These are phyloP conservation scores for Lophotis ruficrista DNA, from an alignment of 2,113 vertebrate genomes.

Conservation along the genomic window DNA sequence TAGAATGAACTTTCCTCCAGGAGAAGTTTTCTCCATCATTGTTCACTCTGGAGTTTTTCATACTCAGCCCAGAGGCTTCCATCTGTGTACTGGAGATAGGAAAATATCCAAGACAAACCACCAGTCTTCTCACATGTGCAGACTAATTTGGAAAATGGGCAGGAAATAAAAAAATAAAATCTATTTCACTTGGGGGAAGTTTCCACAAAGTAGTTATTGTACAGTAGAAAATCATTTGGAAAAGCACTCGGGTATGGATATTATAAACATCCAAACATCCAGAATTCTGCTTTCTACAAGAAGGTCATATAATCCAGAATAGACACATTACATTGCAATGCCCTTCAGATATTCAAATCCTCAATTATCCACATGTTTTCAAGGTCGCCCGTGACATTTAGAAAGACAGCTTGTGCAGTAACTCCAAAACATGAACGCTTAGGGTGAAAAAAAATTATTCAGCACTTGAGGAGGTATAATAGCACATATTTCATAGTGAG, in stretches of 20 bases:
- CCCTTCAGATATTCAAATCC: constrained; percentile 18
- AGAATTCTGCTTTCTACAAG: neutral
- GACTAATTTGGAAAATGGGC: neutral
- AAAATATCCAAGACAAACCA: neutral
- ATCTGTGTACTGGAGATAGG: neutral
- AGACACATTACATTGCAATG: neutral
- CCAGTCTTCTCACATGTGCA: rapidly evolving
- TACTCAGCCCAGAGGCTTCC: neutral
- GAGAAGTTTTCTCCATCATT: neutral
- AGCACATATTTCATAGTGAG: neutral
- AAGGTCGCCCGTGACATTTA: neutral
- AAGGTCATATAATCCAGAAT: neutral
- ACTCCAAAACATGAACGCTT: neutral
- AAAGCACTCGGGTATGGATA: neutral
- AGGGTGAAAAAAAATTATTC: neutral
- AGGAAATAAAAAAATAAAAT: neutral
- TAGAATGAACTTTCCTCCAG: neutral
- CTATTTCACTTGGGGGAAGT: neutral
- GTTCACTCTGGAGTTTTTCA: neutral
- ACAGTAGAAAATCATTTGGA: neutral
- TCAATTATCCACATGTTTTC: constrained; percentile 1
- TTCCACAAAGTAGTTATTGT: neutral
- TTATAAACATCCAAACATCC: neutral
- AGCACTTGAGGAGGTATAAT: neutral
- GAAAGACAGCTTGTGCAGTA: neutral